Evolutionary conservation across 1,140 invertebrate genomes (phyloP).

Genomic region (Leptopilina boulardi): DNA sequence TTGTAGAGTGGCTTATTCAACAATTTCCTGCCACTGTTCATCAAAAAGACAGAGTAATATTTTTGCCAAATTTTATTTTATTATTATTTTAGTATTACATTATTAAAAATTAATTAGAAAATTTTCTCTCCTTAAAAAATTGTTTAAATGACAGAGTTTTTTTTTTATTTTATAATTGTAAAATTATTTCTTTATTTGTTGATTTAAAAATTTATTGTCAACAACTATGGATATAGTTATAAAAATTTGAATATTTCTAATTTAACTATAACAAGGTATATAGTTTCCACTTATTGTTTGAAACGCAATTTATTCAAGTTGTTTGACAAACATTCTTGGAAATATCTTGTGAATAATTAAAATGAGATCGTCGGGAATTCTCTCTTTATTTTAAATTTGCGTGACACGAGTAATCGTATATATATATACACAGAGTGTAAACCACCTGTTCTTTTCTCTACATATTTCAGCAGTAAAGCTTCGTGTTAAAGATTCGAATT

Average conservation of each 20-base stretch:
- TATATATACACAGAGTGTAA: constrained; percentile 66
- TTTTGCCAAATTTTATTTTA: constrained; percentile 31
- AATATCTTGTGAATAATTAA: constrained; percentile 35
- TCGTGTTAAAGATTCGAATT: constrained; percentile 51
- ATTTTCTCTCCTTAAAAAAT: neutral
- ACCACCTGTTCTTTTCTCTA: constrained; percentile 66
- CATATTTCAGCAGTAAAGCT: constrained; percentile 24
- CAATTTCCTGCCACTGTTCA: constrained; percentile 85
- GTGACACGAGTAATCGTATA: constrained; percentile 63
- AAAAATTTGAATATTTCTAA: neutral
- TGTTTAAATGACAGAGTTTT: no score
- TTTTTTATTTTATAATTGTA: neutral
- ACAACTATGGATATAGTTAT: neutral
- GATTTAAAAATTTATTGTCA: neutral
- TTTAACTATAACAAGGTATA: neutral
- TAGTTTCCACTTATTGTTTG: neutral
- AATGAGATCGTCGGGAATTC: constrained; percentile 4
- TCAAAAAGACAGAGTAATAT: constrained; percentile 85
- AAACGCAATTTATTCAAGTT: neutral
- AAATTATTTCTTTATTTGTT: neutral
- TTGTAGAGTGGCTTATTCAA: constrained; percentile 84
- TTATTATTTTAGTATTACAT: no score
- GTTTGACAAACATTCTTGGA: constrained; percentile 30
- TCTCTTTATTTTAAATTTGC: constrained; percentile 55
- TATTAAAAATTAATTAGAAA: neutral